A percentile compares a stretch with the other conserved stretches of the same genome.
These are phyloP conservation scores for Digitonthophagus gazella DNA, from an alignment of 2,888 invertebrate genomes.

Conservation along the genomic window DNA sequence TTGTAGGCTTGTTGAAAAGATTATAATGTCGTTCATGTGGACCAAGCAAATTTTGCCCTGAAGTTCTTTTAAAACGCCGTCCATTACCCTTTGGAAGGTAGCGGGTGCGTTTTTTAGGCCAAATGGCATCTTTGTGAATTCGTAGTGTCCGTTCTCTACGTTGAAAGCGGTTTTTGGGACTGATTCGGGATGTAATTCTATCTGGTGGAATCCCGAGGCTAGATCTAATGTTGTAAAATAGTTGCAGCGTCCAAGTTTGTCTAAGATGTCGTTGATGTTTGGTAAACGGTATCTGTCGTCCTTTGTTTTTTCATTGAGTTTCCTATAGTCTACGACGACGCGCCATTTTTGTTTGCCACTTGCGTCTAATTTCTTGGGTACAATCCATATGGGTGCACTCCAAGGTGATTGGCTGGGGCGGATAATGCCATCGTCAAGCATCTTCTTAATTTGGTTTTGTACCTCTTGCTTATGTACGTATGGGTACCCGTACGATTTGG, in stretches of 20 bases:
- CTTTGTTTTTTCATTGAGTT: constrained; percentile 38
- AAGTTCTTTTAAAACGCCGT: constrained; percentile 30
- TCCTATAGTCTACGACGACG: constrained; percentile 33
- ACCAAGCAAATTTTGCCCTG: constrained; percentile 30
- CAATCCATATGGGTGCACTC: constrained; percentile 32
- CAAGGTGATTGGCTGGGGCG: constrained; percentile 28
- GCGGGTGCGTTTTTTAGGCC: constrained; percentile 37
- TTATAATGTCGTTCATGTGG: constrained; percentile 35
- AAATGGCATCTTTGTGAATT: constrained; percentile 38
- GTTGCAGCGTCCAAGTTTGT: constrained; percentile 38
- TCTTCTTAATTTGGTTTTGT: constrained; percentile 28
- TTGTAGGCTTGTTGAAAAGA: constrained; percentile 29
- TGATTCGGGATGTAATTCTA: constrained; percentile 36
- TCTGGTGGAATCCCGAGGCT: constrained; percentile 42
- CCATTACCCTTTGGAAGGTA: constrained; percentile 37
- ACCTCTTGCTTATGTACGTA: constrained; percentile 35
- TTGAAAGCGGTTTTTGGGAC: constrained; percentile 40
- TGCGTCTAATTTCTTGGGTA: constrained; percentile 33
- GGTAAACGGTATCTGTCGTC: constrained; percentile 40
- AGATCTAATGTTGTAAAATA: constrained; percentile 41
- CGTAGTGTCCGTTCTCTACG: constrained; percentile 36
- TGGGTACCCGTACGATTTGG: constrained; percentile 36
- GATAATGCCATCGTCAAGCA: constrained; percentile 31
- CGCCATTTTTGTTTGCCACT: constrained; percentile 33
- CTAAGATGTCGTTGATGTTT: constrained; percentile 40